Percentiles rank a stretch among this genome's conserved stretches.
Evolutionary conservation across 2,113 vertebrate species (phyloP).

Genomic region (Crocuta crocuta): DNA sequence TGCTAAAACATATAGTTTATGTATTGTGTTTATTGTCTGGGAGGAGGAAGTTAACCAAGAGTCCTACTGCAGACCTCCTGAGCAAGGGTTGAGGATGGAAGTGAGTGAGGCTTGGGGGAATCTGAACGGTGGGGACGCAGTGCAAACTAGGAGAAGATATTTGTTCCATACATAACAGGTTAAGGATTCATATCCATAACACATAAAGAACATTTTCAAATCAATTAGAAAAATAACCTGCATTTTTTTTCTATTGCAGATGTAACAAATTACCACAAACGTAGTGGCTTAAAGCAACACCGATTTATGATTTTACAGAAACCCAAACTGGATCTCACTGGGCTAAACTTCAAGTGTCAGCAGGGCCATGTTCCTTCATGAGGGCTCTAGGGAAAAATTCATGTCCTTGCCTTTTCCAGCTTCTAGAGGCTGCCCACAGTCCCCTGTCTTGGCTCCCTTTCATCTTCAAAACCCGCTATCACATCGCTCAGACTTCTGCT

Average conservation of each 20-base stretch:
- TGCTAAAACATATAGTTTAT: constrained; percentile 11
- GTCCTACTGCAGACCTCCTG: background rate
- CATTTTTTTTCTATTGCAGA: background rate
- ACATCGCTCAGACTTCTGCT: background rate
- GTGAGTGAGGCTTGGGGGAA: background rate
- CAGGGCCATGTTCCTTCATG: background rate
- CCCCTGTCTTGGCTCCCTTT: background rate
- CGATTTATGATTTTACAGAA: background rate
- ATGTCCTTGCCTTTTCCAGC: background rate
- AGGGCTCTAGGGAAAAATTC: background rate
- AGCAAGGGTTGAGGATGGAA: background rate
- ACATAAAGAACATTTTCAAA: constrained; percentile 25
- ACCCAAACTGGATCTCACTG: background rate
- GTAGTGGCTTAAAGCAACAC: background rate
- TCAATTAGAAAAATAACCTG: background rate
- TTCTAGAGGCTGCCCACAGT: background rate
- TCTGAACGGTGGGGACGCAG: background rate
- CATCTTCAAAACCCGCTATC: background rate
- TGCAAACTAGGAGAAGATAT: background rate
- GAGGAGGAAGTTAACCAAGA: constrained; percentile 4
- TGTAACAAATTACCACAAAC: constrained; percentile 6
- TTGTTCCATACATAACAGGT: background rate
- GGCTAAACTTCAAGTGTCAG: background rate
- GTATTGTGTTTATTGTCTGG: background rate
- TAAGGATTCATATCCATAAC: background rate